Evolutionary conservation across 2,888 invertebrate genomes (phyloP).

Genomic region (Drosophila leonis): DNA sequence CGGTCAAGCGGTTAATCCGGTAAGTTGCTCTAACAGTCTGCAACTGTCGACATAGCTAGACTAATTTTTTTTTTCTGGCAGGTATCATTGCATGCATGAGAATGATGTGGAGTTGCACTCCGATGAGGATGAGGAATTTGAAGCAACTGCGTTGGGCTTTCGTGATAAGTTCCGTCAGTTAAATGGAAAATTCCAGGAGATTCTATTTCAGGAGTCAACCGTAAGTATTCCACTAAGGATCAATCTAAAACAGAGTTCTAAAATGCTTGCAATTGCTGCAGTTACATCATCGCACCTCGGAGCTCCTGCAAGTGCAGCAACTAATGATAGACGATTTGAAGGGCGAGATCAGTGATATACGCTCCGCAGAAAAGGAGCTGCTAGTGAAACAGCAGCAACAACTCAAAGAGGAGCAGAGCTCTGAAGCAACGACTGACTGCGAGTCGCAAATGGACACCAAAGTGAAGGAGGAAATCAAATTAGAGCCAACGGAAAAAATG

Average conservation of each 20-base stretch:
- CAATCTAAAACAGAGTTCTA: background rate
- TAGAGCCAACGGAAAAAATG: conserved; percentile 69
- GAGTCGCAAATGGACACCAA: conserved; percentile 34
- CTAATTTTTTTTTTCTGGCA: conserved; percentile 36
- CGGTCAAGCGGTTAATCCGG: conserved; percentile 90
- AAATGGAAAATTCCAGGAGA: conserved; percentile 90
- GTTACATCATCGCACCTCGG: conserved; percentile 91
- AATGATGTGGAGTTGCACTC: conserved; percentile 87
- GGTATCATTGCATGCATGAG: conserved; percentile 91
- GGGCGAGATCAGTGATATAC: conserved; percentile 87
- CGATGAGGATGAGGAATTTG: conserved; percentile 90
- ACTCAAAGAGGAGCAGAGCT: conserved; percentile 43
- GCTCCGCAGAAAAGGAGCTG: conserved; percentile 84
- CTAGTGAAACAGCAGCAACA: conserved; percentile 44
- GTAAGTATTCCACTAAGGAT: conserved; percentile 85
- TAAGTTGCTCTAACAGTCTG: conserved; percentile 35
- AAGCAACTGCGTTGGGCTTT: conserved; percentile 89
- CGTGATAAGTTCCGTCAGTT: conserved; percentile 90
- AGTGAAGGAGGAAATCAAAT: conserved; percentile 83
- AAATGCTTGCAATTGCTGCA: conserved; percentile 80
- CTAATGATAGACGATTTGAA: conserved; percentile 91
- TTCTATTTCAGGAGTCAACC: conserved; percentile 92
- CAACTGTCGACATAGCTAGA: too few species aligned
- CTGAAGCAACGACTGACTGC: conserved; percentile 14
- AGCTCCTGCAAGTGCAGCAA: conserved; percentile 91